Evolutionary conservation across 2,888 invertebrate genomes (phyloP).

Genomic region (Polylopha cassiicola): DNA sequence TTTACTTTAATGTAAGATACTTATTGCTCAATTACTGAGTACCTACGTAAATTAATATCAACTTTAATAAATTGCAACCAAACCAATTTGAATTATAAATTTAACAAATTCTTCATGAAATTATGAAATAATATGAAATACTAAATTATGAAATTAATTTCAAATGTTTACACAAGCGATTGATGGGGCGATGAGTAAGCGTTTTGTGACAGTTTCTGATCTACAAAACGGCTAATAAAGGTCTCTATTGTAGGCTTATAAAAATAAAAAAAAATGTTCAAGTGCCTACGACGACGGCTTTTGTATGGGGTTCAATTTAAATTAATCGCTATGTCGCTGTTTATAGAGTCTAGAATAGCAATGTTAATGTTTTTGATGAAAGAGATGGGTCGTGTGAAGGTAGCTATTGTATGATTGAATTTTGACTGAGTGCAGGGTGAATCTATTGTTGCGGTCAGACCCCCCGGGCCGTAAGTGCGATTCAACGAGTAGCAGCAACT

Average conservation of each 20-base stretch:
- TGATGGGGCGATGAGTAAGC: slow-evolving; percentile 48
- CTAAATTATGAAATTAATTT: slow-evolving; percentile 23
- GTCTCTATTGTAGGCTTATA: slow-evolving; percentile 56
- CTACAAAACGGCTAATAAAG: slow-evolving; percentile 70
- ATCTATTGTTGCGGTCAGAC: slow-evolving; percentile 43
- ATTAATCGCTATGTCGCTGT: slow-evolving; percentile 5
- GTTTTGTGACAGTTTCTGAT: slow-evolving; percentile 63
- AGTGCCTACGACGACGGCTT: slow-evolving; percentile 36
- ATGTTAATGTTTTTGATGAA: neutral
- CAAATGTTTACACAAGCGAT: slow-evolving; percentile 64
- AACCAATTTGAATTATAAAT: too few relatives aligned
- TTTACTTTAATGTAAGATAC: too few relatives aligned
- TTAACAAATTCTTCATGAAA: neutral
- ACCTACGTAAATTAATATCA: too few relatives aligned
- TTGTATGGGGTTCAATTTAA: neutral
- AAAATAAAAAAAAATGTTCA: slow-evolving; percentile 52
- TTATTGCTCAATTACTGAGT: too few relatives aligned
- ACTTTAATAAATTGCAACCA: too few relatives aligned
- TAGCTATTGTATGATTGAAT: slow-evolving; percentile 39
- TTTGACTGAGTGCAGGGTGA: slow-evolving; percentile 44
- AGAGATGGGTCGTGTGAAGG: slow-evolving; percentile 1
- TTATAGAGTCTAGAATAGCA: slow-evolving; percentile 7
- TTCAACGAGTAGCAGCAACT: too few relatives aligned
- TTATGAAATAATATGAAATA: slow-evolving; percentile 7
- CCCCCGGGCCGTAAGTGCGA: slow-evolving; percentile 38